Evolutionary conservation across 2,113 vertebrate genomes (phyloP).

Genomic region (Phylloscopus trochilus): DNA sequence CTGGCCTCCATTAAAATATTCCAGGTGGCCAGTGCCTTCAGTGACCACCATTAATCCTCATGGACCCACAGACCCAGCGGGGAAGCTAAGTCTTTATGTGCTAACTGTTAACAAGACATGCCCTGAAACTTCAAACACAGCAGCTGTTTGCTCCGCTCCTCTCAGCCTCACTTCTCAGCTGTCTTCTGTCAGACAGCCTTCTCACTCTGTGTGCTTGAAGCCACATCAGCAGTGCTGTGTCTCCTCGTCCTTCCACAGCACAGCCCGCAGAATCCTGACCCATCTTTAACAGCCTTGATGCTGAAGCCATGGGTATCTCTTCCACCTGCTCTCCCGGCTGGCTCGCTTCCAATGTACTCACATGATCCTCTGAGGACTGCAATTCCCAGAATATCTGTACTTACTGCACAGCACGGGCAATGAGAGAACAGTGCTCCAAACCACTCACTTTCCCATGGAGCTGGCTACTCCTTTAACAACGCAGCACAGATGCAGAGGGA

Average conservation of each 20-base stretch:
- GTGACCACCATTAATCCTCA: neutral
- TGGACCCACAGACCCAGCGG: accelerated
- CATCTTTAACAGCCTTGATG: neutral
- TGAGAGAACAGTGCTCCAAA: neutral
- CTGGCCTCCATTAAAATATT: neutral
- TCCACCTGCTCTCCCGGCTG: neutral
- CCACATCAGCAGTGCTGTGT: neutral
- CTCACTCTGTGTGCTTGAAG: neutral
- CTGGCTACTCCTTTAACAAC: neutral
- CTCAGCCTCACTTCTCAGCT: neutral
- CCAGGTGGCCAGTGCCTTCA: neutral
- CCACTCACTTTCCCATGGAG: neutral
- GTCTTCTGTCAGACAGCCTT: neutral
- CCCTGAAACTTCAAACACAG: neutral
- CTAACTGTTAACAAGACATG: neutral
- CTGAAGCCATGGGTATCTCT: neutral
- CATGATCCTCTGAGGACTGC: neutral
- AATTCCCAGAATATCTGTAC: neutral
- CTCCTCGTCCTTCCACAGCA: neutral
- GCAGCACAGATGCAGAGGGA: neutral
- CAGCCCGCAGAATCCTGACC: neutral
- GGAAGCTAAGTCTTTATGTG: neutral
- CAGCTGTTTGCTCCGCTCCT: neutral
- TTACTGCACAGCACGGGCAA: neutral
- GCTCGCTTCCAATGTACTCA: neutral